Conservation (phyloP, 2,797 vertebrate genomes). For the Cirrhinus molitorella region DNA sequence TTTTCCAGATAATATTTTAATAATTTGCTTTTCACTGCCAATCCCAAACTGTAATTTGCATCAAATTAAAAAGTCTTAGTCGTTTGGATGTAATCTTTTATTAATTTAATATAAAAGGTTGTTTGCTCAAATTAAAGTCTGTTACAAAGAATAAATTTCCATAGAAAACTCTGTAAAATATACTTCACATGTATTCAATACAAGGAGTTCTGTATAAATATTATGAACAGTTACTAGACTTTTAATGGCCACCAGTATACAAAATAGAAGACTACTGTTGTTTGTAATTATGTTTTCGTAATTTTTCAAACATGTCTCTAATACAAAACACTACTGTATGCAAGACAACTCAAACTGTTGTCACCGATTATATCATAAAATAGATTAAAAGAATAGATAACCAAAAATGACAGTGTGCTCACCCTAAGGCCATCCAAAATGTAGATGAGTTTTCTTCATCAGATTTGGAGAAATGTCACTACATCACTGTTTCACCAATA, state of each 20-base stretch:
- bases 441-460: neutral
- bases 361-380: neutral
- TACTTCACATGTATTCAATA: neutral
- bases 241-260: neutral
- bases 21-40: neutral
- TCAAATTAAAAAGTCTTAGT: neutral
- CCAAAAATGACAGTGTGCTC: neutral
- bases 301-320: neutral
- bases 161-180: conserved; percentile 17
- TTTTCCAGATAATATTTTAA: neutral
- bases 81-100: neutral
- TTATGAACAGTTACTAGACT: neutral
- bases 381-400: neutral
- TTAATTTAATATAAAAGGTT: conserved; percentile 6
- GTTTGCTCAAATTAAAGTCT: neutral
- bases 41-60: neutral
- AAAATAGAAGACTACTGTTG: neutral
- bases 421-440: neutral
- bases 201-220: neutral
- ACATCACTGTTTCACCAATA: neutral
- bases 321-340: neutral
- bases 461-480: neutral
- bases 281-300: neutral
- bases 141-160: neutral
- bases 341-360: neutral